Percentiles rank a stretch among this genome's conserved stretches.
phyloP scores from a whole-genome alignment of 2,113 vertebrate species.

The Lathamus discolor region DNA sequence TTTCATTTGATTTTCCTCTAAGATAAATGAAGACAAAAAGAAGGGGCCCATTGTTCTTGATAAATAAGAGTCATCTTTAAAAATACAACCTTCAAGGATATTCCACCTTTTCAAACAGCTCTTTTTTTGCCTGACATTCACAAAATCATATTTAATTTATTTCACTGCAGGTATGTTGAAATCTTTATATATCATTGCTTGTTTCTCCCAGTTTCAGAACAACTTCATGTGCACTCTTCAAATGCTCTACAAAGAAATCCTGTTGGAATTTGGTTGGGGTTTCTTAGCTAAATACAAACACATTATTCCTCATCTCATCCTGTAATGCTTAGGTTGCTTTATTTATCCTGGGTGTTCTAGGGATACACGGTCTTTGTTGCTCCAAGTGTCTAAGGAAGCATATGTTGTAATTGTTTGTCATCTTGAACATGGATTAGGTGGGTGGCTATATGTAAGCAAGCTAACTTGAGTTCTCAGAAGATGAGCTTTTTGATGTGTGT shows the following conservation, averaged over 20 bases:
- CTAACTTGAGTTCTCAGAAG: conserved; percentile 1
- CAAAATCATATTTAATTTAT: conserved; percentile 1
- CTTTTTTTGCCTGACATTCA: neutral
- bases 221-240: neutral
- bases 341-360: neutral
- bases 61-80: conserved; percentile 15
- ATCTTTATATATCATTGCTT: neutral
- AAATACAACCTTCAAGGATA: neutral
- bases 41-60: conserved; percentile 30
- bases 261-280: neutral
- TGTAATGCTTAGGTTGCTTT: neutral
- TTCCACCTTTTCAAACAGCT: neutral
- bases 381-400: conserved; percentile 17
- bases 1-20: conserved; percentile 45
- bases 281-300: neutral
- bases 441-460: conserved; percentile 8
- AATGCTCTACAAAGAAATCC: neutral
- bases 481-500: neutral
- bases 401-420: conserved; percentile 37
- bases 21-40: conserved; percentile 57
- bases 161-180: neutral
- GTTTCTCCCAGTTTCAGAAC: neutral
- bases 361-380: neutral
- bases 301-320: neutral
- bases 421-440: conserved; percentile 18